Evolutionary conservation across 2,888 invertebrate genomes (phyloP).

Genomic region (Melanophora roralis): DNA sequence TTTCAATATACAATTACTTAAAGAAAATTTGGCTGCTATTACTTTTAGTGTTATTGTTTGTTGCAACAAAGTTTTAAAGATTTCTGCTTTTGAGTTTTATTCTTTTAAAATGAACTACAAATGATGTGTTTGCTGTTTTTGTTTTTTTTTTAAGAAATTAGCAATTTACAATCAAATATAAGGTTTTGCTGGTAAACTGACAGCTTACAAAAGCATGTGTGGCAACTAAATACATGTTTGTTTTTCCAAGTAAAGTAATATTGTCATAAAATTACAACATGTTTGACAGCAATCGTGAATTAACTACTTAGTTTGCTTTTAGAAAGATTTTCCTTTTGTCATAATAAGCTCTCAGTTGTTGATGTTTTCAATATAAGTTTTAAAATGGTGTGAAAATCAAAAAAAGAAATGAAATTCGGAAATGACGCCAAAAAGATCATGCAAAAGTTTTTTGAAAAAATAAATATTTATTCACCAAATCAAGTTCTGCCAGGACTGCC

Average conservation of each 20-base stretch:
- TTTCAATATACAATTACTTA: conserved; percentile 28
- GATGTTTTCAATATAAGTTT: not conserved
- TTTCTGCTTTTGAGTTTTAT: not conserved
- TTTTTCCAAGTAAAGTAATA: conserved; percentile 43
- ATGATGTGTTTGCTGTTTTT: conserved; percentile 57
- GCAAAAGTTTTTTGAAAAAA: too few species aligned
- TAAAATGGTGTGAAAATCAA: conserved; percentile 52
- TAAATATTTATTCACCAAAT: too few species aligned
- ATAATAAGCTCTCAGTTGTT: not conserved
- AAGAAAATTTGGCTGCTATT: not conserved
- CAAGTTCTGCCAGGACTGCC: too few species aligned
- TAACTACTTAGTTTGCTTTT: not conserved
- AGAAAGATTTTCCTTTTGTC: conserved; percentile 11
- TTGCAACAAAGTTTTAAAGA: conserved; percentile 31
- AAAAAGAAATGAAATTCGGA: too few species aligned
- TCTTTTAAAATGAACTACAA: conserved; percentile 52
- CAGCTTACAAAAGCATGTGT: conserved; percentile 62
- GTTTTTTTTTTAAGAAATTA: conserved; percentile 55
- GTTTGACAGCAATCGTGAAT: conserved; percentile 40
- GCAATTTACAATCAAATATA: conserved; percentile 25
- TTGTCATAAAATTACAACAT: conserved; percentile 58
- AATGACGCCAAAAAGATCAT: too few species aligned
- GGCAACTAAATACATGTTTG: conserved; percentile 53
- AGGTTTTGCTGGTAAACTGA: conserved; percentile 49
- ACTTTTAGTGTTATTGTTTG: conserved; percentile 25